phyloP scores from a whole-genome alignment of 2,113 vertebrate species.

The Bubo bubo region DNA sequence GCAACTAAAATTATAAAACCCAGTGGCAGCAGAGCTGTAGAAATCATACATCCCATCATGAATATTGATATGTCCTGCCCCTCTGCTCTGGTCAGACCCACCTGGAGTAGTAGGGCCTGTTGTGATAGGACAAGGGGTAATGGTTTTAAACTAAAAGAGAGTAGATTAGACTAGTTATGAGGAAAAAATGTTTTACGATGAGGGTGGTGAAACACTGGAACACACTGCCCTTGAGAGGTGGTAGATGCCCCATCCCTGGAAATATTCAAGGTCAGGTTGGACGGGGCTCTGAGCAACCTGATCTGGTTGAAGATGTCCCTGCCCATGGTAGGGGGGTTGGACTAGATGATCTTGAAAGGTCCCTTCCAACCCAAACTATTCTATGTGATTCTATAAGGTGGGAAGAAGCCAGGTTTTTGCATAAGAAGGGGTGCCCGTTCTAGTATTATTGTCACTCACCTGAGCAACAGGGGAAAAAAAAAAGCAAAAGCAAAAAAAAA shows the following conservation, averaged over 20 bases:
- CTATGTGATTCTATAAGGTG: background rate
- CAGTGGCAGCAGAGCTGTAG: background rate
- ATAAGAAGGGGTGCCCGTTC: accelerated
- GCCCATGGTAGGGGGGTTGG: accelerated
- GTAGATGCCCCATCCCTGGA: too few relatives aligned
- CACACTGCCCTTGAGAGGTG: background rate
- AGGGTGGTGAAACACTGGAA: accelerated
- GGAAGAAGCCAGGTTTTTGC: background rate
- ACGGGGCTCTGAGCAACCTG: accelerated
- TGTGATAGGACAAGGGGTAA: background rate
- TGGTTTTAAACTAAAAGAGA: background rate
- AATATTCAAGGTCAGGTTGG: background rate
- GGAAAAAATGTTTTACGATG: accelerated
- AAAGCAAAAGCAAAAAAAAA: background rate
- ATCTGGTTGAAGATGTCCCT: background rate
- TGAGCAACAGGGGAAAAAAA: background rate
- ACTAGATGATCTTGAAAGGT: background rate
- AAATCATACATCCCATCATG: background rate
- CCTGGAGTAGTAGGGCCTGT: accelerated
- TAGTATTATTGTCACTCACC: background rate
- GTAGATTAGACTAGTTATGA: background rate
- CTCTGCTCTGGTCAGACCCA: background rate
- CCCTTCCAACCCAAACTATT: background rate
- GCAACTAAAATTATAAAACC: background rate
- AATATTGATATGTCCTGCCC: background rate